Percentiles rank a stretch among this genome's conserved stretches.
Evolutionary conservation across 2,888 invertebrate genomes (phyloP).

Genomic region (Orthosia gracilis): DNA sequence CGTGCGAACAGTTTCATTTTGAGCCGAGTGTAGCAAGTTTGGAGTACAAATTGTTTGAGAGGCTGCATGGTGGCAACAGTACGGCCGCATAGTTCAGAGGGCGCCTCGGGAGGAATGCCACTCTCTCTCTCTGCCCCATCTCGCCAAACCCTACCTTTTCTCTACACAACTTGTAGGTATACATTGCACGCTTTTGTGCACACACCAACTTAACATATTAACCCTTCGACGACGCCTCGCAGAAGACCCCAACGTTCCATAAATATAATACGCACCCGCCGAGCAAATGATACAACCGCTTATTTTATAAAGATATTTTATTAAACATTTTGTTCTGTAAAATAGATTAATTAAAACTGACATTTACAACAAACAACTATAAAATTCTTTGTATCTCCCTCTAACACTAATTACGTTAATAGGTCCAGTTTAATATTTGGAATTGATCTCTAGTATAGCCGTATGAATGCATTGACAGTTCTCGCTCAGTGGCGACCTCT

Average conservation of each 20-base stretch:
- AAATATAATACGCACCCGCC: conserved; percentile 49
- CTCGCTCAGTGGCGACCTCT: conserved; percentile 69
- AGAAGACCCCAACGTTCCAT: conserved; percentile 44
- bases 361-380: conserved; percentile 91
- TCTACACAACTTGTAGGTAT: conserved; percentile 67
- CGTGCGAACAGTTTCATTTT: conserved; percentile 63
- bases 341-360: conserved; percentile 90
- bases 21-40: conserved; percentile 59
- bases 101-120: conserved; percentile 76
- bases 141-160: conserved; percentile 74
- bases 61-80: conserved; percentile 62
- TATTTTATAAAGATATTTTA: conserved; percentile 90
- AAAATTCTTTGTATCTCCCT: conserved; percentile 88
- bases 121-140: conserved; percentile 68
- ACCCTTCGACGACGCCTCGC: conserved; percentile 60
- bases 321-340: conserved; percentile 90
- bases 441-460: conserved; percentile 78
- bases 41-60: conserved; percentile 72
- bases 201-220: conserved; percentile 64
- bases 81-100: conserved; percentile 79
- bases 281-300: conserved; percentile 70
- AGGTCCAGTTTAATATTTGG: conserved; percentile 84
- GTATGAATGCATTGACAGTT: conserved; percentile 74
- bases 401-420: conserved; percentile 87
- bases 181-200: conserved; percentile 68